phyloP scores from a whole-genome alignment of 1,140 invertebrate genomes.

The Dendrolimus kikuchii region DNA sequence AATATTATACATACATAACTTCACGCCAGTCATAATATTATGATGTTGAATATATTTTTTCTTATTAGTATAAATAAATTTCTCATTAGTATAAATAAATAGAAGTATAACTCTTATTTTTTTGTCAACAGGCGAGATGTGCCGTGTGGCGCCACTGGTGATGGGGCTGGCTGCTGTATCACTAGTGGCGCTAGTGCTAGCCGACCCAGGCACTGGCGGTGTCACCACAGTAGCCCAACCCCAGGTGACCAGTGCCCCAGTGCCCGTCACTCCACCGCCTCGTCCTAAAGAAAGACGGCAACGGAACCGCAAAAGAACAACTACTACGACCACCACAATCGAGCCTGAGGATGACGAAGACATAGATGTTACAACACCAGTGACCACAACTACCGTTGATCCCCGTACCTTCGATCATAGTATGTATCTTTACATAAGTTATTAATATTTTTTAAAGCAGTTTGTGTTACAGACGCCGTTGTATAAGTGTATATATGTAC shows the following conservation, averaged over 20 bases:
- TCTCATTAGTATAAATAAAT: no score
- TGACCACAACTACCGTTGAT: slow-evolving; percentile 47
- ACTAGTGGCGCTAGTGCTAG: slow-evolving; percentile 57
- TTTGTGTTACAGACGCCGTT: neutral
- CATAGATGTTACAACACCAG: slow-evolving; percentile 24
- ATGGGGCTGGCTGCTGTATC: slow-evolving; percentile 48
- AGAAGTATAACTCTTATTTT: neutral
- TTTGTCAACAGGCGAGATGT: slow-evolving; percentile 43
- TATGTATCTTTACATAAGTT: slow-evolving; percentile 24
- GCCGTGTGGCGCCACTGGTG: slow-evolving; percentile 54
- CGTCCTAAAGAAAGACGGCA: slow-evolving; percentile 25
- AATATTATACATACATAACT: no score
- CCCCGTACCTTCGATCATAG: slow-evolving; percentile 54
- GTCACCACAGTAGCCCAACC: slow-evolving; percentile 14
- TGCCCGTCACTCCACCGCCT: slow-evolving; percentile 11
- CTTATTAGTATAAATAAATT: no score
- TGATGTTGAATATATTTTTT: no score
- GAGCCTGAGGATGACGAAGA: slow-evolving; percentile 45
- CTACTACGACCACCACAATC: slow-evolving; percentile 50
- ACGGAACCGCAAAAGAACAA: slow-evolving; percentile 38
- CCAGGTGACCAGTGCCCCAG: slow-evolving; percentile 15
- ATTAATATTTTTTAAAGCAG: no score
- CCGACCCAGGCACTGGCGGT: slow-evolving; percentile 30
- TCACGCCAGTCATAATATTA: no score
- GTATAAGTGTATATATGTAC: neutral